Base-by-base conservation (phyloP, 2,888 invertebrate genomes). In the Drosophila conformis region DNA sequence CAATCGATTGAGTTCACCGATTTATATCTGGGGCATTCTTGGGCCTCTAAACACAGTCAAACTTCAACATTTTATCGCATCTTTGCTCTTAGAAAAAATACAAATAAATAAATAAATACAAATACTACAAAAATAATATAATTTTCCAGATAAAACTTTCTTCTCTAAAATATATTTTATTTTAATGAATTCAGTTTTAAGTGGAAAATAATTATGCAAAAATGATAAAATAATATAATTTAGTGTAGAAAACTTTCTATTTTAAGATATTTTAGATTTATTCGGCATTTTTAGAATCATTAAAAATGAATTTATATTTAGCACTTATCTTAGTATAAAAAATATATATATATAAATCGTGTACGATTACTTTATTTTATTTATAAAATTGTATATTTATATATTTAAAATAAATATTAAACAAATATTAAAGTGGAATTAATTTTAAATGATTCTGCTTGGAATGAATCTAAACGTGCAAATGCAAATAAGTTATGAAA, bases 1-100 rank as follows among this genome's bases (percentile, higher is more conserved):
- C 58, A 78, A 78, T 82, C 80, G 71, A 79, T 75, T 80, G 67
- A 69, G 62, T 82, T 82, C 69, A 79, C 83, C 75, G 80, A 69
- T 68, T 48, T 61, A 51, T 48, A 73, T 74, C 61, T 56, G 51
- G 42, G 53, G 38, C 64, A 49, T 36, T 65, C 46, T 46, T 54
- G 25, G 21, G 49, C 53, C 29, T 54, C 31, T 52, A 1, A 11
- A n/a, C 49, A 10, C 29, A 10, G 27, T 27, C 18, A 29, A 51
- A 7, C 11, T 2, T 48, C 7, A 25, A 25, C 25, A 1, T 46
- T 21, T 42, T 42, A 13, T n/a, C 21, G 42, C 42, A 38, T 11
- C 4, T 40, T 40, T n/a, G 10, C 21, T 38, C 3, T 38, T 11
- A 11, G 0, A n/a, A n/a, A n/a, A 21, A 38, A 38, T n/a, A n/a